Evolutionary conservation across 1,140 invertebrate species (phyloP).

Genomic region (Berghia stephanieae): DNA sequence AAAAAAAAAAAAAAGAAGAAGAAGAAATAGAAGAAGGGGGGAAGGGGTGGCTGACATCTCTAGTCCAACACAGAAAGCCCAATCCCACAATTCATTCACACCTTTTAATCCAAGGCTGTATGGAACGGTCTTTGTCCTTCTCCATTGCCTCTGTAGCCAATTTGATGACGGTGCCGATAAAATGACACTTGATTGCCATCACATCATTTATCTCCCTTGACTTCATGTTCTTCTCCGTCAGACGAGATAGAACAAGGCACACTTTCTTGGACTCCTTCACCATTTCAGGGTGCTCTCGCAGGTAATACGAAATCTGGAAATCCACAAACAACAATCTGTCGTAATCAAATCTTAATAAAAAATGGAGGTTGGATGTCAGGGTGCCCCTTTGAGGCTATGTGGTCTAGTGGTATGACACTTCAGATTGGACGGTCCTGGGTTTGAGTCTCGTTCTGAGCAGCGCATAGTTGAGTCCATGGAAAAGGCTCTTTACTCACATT

Average conservation of each 20-base stretch:
- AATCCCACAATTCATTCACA: no score
- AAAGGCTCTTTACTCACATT: no score
- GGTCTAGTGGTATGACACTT: no score
- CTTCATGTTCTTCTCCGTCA: constrained; percentile 90
- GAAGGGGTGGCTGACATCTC: no score
- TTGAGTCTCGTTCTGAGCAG: no score
- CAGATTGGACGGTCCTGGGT: no score
- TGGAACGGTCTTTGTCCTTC: constrained; percentile 32
- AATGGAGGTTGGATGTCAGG: no score
- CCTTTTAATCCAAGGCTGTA: constrained; percentile 56
- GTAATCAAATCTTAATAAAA: background rate
- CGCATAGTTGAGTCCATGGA: no score
- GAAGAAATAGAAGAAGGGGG: no score
- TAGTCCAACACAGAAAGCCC: no score
- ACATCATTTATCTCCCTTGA: constrained; percentile 87
- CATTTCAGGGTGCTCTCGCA: constrained; percentile 78
- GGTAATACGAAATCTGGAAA: constrained; percentile 78
- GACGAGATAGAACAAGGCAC: constrained; percentile 81
- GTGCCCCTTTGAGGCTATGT: no score
- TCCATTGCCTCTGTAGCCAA: constrained; percentile 47
- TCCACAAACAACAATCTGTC: background rate
- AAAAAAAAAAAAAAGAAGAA: no score
- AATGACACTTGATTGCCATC: constrained; percentile 91
- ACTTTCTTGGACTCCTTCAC: constrained; percentile 80
- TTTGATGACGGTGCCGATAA: constrained; percentile 78